Evolutionary conservation across 2,888 invertebrate species (phyloP), one percentile per base, ranked within the genome.

Genomic region (Rhyacophila evoluta): DNA sequence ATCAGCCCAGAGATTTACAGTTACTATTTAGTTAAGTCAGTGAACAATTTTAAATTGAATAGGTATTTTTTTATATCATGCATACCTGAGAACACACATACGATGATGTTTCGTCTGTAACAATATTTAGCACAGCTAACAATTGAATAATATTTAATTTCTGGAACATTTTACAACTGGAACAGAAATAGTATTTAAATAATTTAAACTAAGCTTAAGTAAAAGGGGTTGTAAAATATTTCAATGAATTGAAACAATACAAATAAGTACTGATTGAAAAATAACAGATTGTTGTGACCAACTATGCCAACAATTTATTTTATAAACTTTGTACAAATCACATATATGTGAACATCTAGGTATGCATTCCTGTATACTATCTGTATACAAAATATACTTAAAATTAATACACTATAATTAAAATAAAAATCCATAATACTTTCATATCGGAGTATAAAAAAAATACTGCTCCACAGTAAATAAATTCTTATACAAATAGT

Each of bases 391-490:
- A 72, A 37, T 36, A 72, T 33, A 72, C 37, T 36, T 36, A 72
- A 29, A 38, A 38, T n/a, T n/a, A n/a, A 15, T 67, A 69, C 28
- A 69, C 69, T 33, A 69, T 33, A 69, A 69, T 69, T 15, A 55
- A 55, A 69, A 69, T 69, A 69, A 69, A 69, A 69, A 70, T 72
- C 38, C 68, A 77, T 76, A 76, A 36, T 76, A 76, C 72, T 67
- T 38, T 72, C 75, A 75, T 69, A 75, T 37, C 72, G 55, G 39
- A 79, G 39, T 72, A 77, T 72, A 72, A 77, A 72, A 72, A 29
- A 67, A 72, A 72, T 55, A 79, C 37, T 36, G 69, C 70, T 72
- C 75, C 72, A 75, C 69, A 75, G 75, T 75, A 75, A 74, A 79
- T 75, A 79, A 79, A 72, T 72, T 76, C 72, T 72, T 72, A 74